These are phyloP conservation scores for Cydia fagiglandana DNA, from an alignment of 1,140 invertebrate genomes.

Conservation along the genomic window DNA sequence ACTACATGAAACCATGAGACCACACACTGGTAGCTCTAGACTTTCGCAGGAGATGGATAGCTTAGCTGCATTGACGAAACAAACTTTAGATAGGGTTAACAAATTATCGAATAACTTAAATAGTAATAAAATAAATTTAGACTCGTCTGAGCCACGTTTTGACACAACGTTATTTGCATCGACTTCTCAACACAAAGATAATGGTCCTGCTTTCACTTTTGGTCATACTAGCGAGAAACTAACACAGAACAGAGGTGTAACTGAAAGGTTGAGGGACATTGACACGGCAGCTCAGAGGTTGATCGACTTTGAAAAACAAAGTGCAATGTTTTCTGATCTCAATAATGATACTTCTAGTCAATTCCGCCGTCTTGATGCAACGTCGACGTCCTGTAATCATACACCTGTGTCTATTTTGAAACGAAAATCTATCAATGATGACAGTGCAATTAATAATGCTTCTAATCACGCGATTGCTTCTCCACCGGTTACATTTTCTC, in stretches of 20 bases:
- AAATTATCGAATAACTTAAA: constrained; percentile 80
- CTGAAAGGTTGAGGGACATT: constrained; percentile 75
- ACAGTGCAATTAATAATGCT: constrained; percentile 77
- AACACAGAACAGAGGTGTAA: constrained; percentile 62
- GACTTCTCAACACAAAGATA: constrained; percentile 59
- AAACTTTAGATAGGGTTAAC: constrained; percentile 84
- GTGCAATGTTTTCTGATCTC: constrained; percentile 77
- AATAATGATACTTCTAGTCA: constrained; percentile 75
- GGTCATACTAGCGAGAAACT: constrained; percentile 58
- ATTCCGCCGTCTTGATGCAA: constrained; percentile 68
- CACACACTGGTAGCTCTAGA: constrained; percentile 67
- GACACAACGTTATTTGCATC: constrained; percentile 57
- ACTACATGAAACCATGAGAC: constrained; percentile 70
- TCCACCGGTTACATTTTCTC: constrained; percentile 86
- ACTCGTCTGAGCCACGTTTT: constrained; percentile 56
- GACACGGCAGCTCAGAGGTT: constrained; percentile 77
- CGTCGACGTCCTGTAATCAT: constrained; percentile 70
- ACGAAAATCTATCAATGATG: constrained; percentile 84
- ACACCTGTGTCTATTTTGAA: constrained; percentile 88
- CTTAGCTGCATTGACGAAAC: constrained; percentile 83
- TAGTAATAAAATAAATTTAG: constrained; percentile 71
- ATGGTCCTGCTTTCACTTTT: constrained; percentile 62
- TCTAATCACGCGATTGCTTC: constrained; percentile 79
- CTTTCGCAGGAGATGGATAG: constrained; percentile 82
- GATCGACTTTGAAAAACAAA: constrained; percentile 78